Evolutionary conservation across 2,113 vertebrate genomes (phyloP).

Genomic region (human): DNA sequence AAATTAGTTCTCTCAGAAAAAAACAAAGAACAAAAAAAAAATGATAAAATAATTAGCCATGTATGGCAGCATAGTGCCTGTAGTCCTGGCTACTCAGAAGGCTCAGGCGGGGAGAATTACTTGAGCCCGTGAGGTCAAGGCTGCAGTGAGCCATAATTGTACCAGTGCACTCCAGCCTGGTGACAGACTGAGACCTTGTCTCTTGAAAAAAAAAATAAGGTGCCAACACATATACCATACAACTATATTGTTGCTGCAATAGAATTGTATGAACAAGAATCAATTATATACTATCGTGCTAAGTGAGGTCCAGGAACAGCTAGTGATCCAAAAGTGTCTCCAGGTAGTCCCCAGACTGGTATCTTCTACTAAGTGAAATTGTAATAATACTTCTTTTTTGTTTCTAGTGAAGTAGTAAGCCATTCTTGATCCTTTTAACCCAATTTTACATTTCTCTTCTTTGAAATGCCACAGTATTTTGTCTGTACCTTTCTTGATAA

Average conservation of each 20-base stretch:
- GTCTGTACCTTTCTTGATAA: conserved; percentile 22
- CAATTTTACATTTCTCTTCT: neutral
- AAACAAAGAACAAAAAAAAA: no score
- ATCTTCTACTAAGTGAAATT: conserved; percentile 2
- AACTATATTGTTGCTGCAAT: neutral
- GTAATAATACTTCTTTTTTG: neutral
- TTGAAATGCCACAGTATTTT: conserved; percentile 1
- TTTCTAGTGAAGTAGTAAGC: conserved; percentile 24
- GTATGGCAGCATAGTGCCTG: no score
- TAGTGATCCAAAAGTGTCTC: neutral
- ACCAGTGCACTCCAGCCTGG: no score
- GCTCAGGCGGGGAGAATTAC: no score
- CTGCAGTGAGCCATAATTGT: no score
- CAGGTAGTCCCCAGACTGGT: neutral
- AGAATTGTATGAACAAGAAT: neutral
- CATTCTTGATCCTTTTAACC: neutral
- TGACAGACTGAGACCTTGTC: no score
- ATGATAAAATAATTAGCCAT: no score
- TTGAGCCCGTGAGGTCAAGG: no score
- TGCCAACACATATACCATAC: neutral
- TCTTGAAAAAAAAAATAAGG: no score
- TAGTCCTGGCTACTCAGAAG: no score
- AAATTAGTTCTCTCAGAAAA: no score
- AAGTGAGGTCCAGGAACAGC: neutral
- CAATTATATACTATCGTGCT: neutral